Base-by-base conservation (phyloP, 2,797 vertebrate species). In the Sparus aurata region DNA sequence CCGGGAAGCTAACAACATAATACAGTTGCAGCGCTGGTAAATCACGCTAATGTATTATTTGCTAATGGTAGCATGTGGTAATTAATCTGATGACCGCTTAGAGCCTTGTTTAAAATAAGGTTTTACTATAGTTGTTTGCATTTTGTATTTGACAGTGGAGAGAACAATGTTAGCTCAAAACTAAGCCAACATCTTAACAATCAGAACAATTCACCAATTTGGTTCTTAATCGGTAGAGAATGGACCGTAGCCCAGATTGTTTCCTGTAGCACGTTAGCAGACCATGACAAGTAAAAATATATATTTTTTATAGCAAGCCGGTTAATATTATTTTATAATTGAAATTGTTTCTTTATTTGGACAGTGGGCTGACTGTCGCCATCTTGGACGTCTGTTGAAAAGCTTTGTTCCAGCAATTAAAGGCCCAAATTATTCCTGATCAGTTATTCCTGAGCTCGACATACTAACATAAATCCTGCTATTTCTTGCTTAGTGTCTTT, bases 341-440 rank as follows among this genome's bases (percentile, higher is more conserved):
- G 11, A 25, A n/a, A 47, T 43, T 6, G 3, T 46, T 2, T 59
- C 12, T 63, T 46, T 15, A n/a, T 68, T 18, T 61, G 7, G 7
- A 7, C 12, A 54, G 23, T 55, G 34, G 30, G 53, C 64, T 47
- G 64, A 7, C 27, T 53, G 79, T 22, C 85, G 78, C 86, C 83
- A 80, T 83, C 77, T 88, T 91, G 72, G 30, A 52, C 17, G 4
- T 17, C 15, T 16, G 7, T 46, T 70, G n/a, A 38, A 22, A 63
- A 61, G 55, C 61, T 57, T 65, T 80, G 46, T 71, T 69, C 34
- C 34, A 34, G 4, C 50, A 25, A 4, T 4, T n/a, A 38, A 2
- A 70, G 27, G 16, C 30, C 9, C 5, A 3, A 4, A 12, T 64
- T 52, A 17, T 22, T 18, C 5, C 5, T 49, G 0, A n/a, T 59